A percentile compares a stretch with the other conserved stretches of the same genome.
phyloP scores from a whole-genome alignment of 2,888 invertebrate species.

The Melanostoma scalare region DNA sequence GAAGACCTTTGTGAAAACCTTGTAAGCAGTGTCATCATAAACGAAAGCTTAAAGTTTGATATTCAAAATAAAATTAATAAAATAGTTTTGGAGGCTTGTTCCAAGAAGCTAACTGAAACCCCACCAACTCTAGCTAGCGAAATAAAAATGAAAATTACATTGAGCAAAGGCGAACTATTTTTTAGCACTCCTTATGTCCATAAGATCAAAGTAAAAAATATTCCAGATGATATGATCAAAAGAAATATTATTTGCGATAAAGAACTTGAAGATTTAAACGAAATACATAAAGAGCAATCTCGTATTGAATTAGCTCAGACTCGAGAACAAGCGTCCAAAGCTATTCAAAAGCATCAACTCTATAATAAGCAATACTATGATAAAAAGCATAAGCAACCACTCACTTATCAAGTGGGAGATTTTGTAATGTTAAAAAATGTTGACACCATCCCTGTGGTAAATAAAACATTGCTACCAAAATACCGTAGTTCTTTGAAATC shows the following conservation, averaged over 20 bases:
- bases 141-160: constrained; percentile 20
- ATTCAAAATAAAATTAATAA: constrained; percentile 7
- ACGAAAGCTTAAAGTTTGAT: neutral
- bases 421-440: constrained; percentile 14
- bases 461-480: constrained; percentile 11
- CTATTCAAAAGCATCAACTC: constrained; percentile 72
- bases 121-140: neutral
- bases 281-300: neutral
- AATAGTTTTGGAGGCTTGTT: constrained; percentile 14
- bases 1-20: neutral
- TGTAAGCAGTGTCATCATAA: neutral
- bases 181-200: constrained; percentile 41
- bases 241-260: constrained; percentile 35
- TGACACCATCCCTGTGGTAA: neutral
- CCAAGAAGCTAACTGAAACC: neutral
- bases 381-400: constrained; percentile 56
- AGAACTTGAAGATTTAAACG: constrained; percentile 2
- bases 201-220: constrained; percentile 30
- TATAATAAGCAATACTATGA: constrained; percentile 74
- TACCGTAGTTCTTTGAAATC: neutral
- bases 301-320: constrained; percentile 20
- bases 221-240: constrained; percentile 5
- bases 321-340: constrained; percentile 43
- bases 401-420: neutral
- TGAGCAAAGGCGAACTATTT: constrained; percentile 22